phyloP scores from a whole-genome alignment of 1,140 invertebrate species.

The Propsilocerus akamusi region DNA sequence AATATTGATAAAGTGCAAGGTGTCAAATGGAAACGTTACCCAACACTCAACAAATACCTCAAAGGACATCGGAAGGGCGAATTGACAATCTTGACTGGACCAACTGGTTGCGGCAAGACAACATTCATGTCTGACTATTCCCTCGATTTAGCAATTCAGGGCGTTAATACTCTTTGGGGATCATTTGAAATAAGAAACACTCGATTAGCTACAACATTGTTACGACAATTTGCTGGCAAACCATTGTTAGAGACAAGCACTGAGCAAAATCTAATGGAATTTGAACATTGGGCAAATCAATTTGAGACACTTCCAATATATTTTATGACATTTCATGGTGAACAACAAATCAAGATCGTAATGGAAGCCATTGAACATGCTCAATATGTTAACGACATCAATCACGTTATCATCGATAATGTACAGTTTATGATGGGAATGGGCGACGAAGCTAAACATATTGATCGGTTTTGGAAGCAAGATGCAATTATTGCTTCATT shows the following conservation, averaged over 20 bases:
- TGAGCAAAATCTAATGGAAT: slow-evolving; percentile 56
- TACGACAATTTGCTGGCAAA: slow-evolving; percentile 68
- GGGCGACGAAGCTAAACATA: slow-evolving; percentile 32
- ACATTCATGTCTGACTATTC: slow-evolving; percentile 98
- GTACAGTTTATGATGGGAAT: slow-evolving; percentile 97
- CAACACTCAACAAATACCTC: slow-evolving; percentile 66
- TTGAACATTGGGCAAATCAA: slow-evolving; percentile 55
- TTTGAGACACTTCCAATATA: slow-evolving; percentile 81
- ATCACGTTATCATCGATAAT: slow-evolving; percentile 95
- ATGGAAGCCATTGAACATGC: slow-evolving; percentile 87
- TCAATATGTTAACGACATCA: slow-evolving; percentile 79
- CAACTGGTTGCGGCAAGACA: slow-evolving; percentile 95
- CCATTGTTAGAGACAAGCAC: slow-evolving; percentile 27
- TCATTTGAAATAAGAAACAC: slow-evolving; percentile 94
- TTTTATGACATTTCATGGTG: slow-evolving; percentile 92
- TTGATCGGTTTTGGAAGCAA: slow-evolving; percentile 75
- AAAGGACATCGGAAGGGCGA: slow-evolving; percentile 90
- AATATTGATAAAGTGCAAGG: slow-evolving; percentile 65
- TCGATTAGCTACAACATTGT: slow-evolving; percentile 70
- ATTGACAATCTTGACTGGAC: slow-evolving; percentile 88
- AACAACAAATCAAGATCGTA: slow-evolving; percentile 70
- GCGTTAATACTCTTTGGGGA: slow-evolving; percentile 90
- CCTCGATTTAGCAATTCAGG: slow-evolving; percentile 87
- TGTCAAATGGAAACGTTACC: slow-evolving; percentile 83
- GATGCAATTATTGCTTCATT: slow-evolving; percentile 78